A percentile compares a stretch with the other conserved stretches of the same genome.
phyloP scores from a whole-genome alignment of 2,797 vertebrate genomes.

The Oophaga sylvatica region DNA sequence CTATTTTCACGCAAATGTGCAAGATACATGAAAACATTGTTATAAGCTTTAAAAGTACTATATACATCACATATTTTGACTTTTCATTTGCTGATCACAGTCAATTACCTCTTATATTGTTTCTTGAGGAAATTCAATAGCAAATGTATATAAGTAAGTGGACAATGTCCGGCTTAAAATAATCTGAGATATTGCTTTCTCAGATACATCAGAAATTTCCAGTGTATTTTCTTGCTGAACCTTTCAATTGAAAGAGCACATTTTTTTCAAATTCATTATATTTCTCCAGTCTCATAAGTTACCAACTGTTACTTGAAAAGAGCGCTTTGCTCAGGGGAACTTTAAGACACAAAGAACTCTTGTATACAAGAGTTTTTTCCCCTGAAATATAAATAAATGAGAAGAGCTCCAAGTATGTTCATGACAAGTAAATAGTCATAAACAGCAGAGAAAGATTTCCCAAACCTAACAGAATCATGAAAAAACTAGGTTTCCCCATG shows the following conservation, averaged over 20 bases:
- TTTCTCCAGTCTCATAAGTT: slow-evolving; percentile 33
- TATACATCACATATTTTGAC: too few relatives aligned
- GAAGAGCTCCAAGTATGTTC: slow-evolving; percentile 33
- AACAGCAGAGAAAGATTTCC: slow-evolving; percentile 50
- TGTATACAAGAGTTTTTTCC: slow-evolving; percentile 48
- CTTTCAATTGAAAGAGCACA: slow-evolving; percentile 43
- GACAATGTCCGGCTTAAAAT: background rate
- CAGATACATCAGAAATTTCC: slow-evolving; percentile 10
- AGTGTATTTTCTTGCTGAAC: slow-evolving; percentile 28
- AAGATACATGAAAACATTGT: too few relatives aligned
- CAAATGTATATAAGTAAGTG: background rate
- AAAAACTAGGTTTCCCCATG: background rate
- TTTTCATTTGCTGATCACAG: background rate
- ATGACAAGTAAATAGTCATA: slow-evolving; percentile 53
- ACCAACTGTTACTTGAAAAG: slow-evolving; percentile 50
- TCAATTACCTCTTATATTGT: background rate
- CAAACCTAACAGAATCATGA: slow-evolving; percentile 25
- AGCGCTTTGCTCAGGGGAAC: slow-evolving; percentile 34
- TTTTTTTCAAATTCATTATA: slow-evolving; percentile 39
- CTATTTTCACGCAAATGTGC: too few relatives aligned
- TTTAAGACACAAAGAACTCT: slow-evolving; percentile 49
- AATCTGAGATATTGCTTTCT: background rate
- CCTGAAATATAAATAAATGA: slow-evolving; percentile 47
- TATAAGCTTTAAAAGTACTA: too few relatives aligned
- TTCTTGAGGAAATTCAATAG: background rate